These are phyloP conservation scores for Merops nubicus DNA, from an alignment of 2,113 vertebrate species.

Conservation along the genomic window DNA sequence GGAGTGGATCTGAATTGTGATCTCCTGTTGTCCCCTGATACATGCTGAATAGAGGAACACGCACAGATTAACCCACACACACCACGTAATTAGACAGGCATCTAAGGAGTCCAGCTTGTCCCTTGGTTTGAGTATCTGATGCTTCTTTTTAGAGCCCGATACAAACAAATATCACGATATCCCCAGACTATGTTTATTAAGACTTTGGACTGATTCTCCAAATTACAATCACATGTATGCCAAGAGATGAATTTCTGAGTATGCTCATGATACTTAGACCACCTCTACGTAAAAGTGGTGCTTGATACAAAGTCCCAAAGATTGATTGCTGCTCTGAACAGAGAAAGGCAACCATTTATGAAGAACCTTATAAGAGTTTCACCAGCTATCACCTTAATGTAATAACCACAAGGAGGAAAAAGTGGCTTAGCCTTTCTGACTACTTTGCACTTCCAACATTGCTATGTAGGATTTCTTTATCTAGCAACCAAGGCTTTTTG, in stretches of 20 bases:
- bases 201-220: background rate
- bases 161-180: background rate
- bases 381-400: background rate
- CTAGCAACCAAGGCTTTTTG: background rate
- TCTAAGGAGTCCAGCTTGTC: background rate
- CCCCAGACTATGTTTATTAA: background rate
- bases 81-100: background rate
- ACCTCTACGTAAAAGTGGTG: background rate
- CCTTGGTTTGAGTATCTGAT: background rate
- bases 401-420: background rate
- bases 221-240: background rate
- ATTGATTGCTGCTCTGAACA: background rate
- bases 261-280: background rate
- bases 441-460: background rate
- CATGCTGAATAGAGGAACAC: background rate
- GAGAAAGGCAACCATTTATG: background rate
- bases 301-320: background rate
- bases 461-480: background rate
- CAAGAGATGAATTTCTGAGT: background rate
- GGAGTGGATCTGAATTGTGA: background rate
- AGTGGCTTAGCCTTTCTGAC: background rate
- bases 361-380: background rate
- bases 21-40: background rate
- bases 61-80: background rate
- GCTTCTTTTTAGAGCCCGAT: background rate